Evolutionary conservation across 2,797 vertebrate genomes (phyloP), one percentile per base, ranked within the genome.

Genomic region (Nyctibius grandis): DNA sequence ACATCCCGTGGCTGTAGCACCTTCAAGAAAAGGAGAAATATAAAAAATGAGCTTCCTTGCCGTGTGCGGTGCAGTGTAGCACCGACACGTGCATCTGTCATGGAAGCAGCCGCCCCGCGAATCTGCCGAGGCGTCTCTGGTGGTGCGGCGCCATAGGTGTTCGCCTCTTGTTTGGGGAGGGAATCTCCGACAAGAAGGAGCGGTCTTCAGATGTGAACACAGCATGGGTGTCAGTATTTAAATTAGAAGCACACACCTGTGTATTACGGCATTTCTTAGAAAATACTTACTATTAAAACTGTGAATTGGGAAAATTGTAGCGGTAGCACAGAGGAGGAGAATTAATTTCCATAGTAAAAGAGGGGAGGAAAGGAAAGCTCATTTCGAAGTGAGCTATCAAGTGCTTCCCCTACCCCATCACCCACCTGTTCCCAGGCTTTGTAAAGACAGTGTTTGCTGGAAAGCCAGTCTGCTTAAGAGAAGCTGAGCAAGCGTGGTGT

Each of bases 261-360:
- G 86, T 88, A 79, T 91, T 91, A 85, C 0, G 0, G 90, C 31
- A 5, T 94, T 96, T 94, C 86, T 81, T 96, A 70, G 83, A 96
- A 97, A 97, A 95, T 92, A 89, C 89, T 93, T 87, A 76, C 45
- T 89, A 75, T 92, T 95, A 91, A 60, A 95, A 85, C 95, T 87
- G 80, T 91, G 94, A 96, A 96, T 96, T 93, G 95, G 88, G 86
- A 83, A 94, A 95, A 94, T 95, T 91, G 77, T 44, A 91, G 47
- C 0, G 4, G 34, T 68, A 95, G 88, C 83, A 65, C 75, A 87
- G 72, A 95, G 95, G 74, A 95, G 80, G 60, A 88, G 85, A 86
- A 89, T 88, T 92, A 89, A 93, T 92, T 95, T 93, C 79, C 50
- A 29, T 42, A 61, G 57, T 85, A 74, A 86, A 87, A 85, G 31